These are phyloP conservation scores for Ormyrus rosae DNA, from an alignment of 2,888 invertebrate species.

Conservation along the genomic window DNA sequence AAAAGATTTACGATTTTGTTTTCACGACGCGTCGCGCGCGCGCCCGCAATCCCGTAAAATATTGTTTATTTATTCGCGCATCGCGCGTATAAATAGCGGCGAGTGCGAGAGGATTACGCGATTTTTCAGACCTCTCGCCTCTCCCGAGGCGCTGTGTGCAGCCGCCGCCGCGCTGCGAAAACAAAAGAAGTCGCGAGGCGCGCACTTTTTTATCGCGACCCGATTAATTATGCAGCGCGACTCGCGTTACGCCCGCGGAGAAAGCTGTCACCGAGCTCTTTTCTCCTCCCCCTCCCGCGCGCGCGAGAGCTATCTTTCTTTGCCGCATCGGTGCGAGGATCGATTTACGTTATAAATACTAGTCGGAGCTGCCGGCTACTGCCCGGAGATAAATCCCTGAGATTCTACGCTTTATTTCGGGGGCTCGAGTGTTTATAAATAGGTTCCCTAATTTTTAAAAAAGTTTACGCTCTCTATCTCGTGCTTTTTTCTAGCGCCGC, in stretches of 20 bases:
- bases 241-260: conserved; percentile 57
- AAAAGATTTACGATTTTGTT: not conserved
- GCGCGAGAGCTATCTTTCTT: not conserved
- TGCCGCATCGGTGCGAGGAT: conserved; percentile 8
- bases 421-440: conserved; percentile 14
- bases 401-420: conserved; percentile 33
- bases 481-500: not conserved
- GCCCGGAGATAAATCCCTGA: conserved; percentile 16
- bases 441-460: not conserved
- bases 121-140: conserved; percentile 1
- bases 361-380: not conserved
- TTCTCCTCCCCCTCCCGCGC: not conserved
- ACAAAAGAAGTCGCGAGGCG: conserved; percentile 12
- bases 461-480: not conserved
- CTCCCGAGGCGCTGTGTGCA: not conserved
- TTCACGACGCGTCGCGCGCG: not conserved
- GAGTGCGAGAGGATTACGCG: conserved; percentile 27
- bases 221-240: conserved; percentile 61
- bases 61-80: conserved; percentile 6
- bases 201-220: conserved; percentile 21
- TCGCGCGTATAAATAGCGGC: too few relatives aligned
- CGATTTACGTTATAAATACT: conserved; percentile 53
- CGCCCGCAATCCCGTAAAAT: too few relatives aligned
- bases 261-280: conserved; percentile 58
- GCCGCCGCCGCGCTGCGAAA: not conserved